Base-by-base conservation (phyloP, 2,113 vertebrate genomes). In the Lagopus muta region DNA sequence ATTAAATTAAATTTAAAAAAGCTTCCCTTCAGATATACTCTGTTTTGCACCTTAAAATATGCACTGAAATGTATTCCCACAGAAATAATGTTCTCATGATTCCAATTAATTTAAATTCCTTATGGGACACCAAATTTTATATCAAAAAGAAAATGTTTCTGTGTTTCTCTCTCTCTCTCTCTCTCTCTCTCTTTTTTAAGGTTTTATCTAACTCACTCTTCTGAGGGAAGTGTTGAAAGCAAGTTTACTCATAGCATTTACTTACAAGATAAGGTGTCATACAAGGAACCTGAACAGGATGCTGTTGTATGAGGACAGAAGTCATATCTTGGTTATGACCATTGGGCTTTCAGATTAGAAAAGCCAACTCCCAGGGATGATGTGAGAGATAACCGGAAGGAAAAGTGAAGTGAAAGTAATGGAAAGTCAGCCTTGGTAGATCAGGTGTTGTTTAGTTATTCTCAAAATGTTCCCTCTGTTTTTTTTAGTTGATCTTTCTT, bases 71-170 rank as follows among this genome's bases (percentile, higher is more conserved):
- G 5, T 73, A 88, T 67, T 97, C 50, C 71, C 70, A 92, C 20
- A 93, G 93, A 90, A 8, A 83, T 19, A 66, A 91, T 94, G 67
- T 30, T 82, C 80, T 76, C 81, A 32, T 88, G 88, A 82, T 78
- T 88, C n/a, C 92, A 96, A 95, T 95, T 92, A 93, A 89, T 87
- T 82, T 95, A 5, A 92, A 72, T 88, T 92, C 14, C 38, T 92
- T 93, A 72, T 88, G 90, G 94, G 93, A 83, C 20, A 28, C 34
- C 75, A 94, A 89, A 7, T 89, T 95, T 92, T 81, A 78, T 36
- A 2, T 86, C 77, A 82, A 54, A 91, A 95, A 80, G 18, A 90
- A 96, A 43, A 43, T 43, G 42, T 43, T 43, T 43, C 40, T 52
- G 27, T 54, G 5, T 84, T 76, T 94, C 30, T 72, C 54, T 88